Evolutionary conservation across 1,140 invertebrate genomes (phyloP), one percentile per base, ranked within the genome.

Genomic region (Galleria mellonella): DNA sequence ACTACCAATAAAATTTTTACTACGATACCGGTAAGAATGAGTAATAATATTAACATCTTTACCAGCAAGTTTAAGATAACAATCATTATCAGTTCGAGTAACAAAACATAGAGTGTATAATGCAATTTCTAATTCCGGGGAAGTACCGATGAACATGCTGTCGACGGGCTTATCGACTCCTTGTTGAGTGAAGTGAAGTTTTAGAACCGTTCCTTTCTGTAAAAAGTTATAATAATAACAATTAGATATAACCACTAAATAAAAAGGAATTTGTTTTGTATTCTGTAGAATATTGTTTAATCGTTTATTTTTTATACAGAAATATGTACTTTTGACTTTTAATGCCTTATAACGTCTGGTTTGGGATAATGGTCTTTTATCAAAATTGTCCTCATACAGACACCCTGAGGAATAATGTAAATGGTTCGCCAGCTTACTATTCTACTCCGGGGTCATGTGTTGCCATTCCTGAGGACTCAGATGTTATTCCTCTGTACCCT

Each of bases 41-140:
- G 93, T 94, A 42, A 91, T 72, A 37, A 96, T 91, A 48, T 91
- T 89, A 46, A 95, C 90, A 35, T 89, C 89, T 38, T 91, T 90
- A 32, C 90, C 91, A 47, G 89, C 90, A 9, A 95, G 74, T 30
- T 90, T 91, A 3, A 96, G 85, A 2, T 91, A 91, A 57, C 95
- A 96, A 10, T 89, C 85, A 47, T 88, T 81, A 52, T 94, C 91
- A 0, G 91, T 89, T 45, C 94, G 87, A 2, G 92, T 79, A 7
- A 94, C 83, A 69, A 93, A 96, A 62, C 95, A 97, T 6, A 96
- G 89, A 0, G 96, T 96, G 69, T 97, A 98, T 0, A 97, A 83
- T 10, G 96, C 93, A 78, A 98, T 91, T 86, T 98, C 96, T 55
- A 98, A 88, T 87, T 98, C 97, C 0, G 96, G 97, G 47, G 95